Evolutionary conservation across 37 sponge, comb jelly and placozoan genomes (phyloP).

Genomic region (Beroe ovata): DNA sequence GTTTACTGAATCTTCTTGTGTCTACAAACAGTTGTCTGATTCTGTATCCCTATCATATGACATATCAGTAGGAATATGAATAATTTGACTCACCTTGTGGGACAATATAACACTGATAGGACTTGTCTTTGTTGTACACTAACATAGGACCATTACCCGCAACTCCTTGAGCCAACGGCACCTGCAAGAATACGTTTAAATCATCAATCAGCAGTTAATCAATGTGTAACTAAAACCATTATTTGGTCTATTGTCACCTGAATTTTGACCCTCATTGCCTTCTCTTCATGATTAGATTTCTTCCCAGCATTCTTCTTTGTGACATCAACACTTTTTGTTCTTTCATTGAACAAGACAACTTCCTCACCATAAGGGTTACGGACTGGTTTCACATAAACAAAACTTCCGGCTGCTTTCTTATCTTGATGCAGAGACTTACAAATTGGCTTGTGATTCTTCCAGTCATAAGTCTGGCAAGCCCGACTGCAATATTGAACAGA

Average conservation of each 20-base stretch:
- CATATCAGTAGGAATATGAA: no score
- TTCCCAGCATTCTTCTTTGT: neutral
- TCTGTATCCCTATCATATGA: no score
- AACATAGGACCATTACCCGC: slow-evolving; percentile 22
- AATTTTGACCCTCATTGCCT: slow-evolving; percentile 49
- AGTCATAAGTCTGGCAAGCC: slow-evolving; percentile 38
- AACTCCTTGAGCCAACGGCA: neutral
- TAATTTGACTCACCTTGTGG: neutral
- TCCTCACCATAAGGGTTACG: neutral
- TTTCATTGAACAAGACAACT: slow-evolving; percentile 10
- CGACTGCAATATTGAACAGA: slow-evolving; percentile 20
- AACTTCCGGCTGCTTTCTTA: neutral
- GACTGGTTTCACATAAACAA: slow-evolving; percentile 43
- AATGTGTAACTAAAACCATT: neutral
- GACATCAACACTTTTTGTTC: slow-evolving; percentile 7
- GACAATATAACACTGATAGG: slow-evolving; percentile 11
- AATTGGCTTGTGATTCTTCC: slow-evolving; percentile 6
- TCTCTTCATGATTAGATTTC: neutral
- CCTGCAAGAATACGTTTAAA: no score
- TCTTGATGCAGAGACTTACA: neutral
- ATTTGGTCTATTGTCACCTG: neutral
- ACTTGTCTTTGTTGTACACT: slow-evolving; percentile 38
- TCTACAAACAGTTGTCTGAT: no score
- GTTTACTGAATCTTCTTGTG: no score
- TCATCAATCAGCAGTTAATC: no score